phyloP scores from a whole-genome alignment of 2,113 vertebrate genomes.

The Axis porcinus region DNA sequence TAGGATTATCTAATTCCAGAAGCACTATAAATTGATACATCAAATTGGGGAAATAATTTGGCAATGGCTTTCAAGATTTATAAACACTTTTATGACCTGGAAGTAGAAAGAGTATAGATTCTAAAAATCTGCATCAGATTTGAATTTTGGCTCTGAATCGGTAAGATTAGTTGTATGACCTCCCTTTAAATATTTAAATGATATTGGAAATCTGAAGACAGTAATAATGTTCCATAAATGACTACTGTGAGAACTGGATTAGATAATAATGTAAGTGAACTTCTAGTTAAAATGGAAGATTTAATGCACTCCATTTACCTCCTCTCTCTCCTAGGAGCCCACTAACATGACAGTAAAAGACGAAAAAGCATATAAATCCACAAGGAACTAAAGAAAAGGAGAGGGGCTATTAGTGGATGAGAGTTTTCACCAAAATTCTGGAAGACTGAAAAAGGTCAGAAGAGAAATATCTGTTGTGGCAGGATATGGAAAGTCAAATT shows the following conservation, averaged over 20 bases:
- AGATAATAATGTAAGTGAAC: constrained; percentile 6
- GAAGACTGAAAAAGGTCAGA: not conserved
- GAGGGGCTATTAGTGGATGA: not conserved
- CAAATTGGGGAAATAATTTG: not conserved
- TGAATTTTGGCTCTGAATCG: not conserved
- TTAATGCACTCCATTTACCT: not conserved
- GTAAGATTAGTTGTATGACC: not conserved
- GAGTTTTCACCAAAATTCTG: not conserved
- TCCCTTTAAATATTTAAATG: constrained; percentile 17
- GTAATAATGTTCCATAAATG: not conserved
- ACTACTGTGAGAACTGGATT: not conserved
- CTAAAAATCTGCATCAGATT: not conserved
- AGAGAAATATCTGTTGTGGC: not conserved
- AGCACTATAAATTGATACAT: not conserved
- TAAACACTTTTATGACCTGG: not conserved
- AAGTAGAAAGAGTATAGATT: not conserved
- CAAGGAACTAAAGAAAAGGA: not conserved
- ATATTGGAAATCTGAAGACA: not conserved
- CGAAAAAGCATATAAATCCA: not conserved
- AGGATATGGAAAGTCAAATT: not conserved
- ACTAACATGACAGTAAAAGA: not conserved
- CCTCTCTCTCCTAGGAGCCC: not conserved
- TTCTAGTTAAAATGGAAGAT: not conserved
- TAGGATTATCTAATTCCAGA: not conserved
- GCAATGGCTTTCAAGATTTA: not conserved